Percentiles rank a stretch among this genome's conserved stretches.
Evolutionary conservation across 2,113 vertebrate genomes (phyloP).

Genomic region (Ailurus styani): DNA sequence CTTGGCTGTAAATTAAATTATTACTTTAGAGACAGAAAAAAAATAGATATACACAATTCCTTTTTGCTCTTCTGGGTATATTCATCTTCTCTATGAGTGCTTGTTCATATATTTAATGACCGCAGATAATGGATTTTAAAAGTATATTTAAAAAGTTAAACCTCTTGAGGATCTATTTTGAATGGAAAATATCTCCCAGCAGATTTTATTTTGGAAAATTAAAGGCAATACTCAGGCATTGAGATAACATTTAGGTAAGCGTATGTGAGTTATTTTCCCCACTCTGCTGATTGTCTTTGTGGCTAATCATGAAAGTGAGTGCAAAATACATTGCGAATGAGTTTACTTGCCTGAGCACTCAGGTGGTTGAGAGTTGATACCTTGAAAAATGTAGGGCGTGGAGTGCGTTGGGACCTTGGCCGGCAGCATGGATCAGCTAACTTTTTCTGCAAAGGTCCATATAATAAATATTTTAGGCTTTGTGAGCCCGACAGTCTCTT

Average conservation of each 20-base stretch:
- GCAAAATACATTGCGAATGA: background rate
- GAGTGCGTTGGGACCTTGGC: background rate
- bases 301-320: background rate
- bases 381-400: background rate
- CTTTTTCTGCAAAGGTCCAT: background rate
- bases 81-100: conserved; percentile 61
- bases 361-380: background rate
- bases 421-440: background rate
- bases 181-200: conserved; percentile 48
- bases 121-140: conserved; percentile 58
- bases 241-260: background rate
- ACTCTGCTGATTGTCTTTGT: background rate
- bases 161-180: conserved; percentile 51
- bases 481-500: background rate
- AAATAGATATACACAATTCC: conserved; percentile 24
- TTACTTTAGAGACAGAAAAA: conserved; percentile 66
- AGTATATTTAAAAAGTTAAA: conserved; percentile 71
- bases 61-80: background rate
- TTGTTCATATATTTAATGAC: conserved; percentile 73
- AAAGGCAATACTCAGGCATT: background rate
- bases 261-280: background rate
- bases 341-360: background rate
- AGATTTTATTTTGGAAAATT: conserved; percentile 66
- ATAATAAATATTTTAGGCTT: background rate
- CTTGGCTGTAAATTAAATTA: conserved; percentile 72